Evolutionary conservation across 1,140 invertebrate genomes (phyloP).

Genomic region (Mya arenaria): DNA sequence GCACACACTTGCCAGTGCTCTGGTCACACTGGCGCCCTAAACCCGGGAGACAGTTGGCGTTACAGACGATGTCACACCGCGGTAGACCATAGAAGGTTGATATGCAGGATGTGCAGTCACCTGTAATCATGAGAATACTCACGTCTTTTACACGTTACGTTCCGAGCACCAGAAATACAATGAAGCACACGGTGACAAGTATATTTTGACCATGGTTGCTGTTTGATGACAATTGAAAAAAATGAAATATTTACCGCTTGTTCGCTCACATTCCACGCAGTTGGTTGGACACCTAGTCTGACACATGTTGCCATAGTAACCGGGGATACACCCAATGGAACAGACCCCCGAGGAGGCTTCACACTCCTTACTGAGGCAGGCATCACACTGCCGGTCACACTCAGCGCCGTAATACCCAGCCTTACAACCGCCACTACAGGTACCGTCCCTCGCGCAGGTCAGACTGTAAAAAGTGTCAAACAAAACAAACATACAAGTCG

Average conservation of each 20-base stretch:
- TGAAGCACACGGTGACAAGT: too few relatives aligned
- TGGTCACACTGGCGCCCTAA: neutral
- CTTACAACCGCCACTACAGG: slow-evolving; percentile 20
- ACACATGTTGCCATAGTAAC: neutral
- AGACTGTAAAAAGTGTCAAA: neutral
- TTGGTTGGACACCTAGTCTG: neutral
- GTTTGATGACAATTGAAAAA: too few relatives aligned
- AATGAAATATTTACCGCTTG: neutral
- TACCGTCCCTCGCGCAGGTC: slow-evolving; percentile 12
- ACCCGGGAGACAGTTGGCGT: neutral
- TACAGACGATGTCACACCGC: neutral
- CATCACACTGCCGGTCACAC: slow-evolving; percentile 13
- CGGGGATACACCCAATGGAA: neutral
- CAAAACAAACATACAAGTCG: too few relatives aligned
- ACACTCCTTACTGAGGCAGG: slow-evolving; percentile 10
- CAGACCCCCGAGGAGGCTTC: neutral
- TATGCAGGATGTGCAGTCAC: slow-evolving; percentile 3
- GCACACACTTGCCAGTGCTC: neutral
- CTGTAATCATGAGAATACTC: too few relatives aligned
- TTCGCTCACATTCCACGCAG: neutral
- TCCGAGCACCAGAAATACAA: too few relatives aligned
- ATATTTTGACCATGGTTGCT: too few relatives aligned
- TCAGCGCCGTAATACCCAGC: neutral
- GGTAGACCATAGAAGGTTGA: slow-evolving; percentile 10
- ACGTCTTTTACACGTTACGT: too few relatives aligned